A percentile compares a stretch with the other conserved stretches of the same genome.
phyloP scores from a whole-genome alignment of 2,797 vertebrate genomes.

The Diceros bicornis region DNA sequence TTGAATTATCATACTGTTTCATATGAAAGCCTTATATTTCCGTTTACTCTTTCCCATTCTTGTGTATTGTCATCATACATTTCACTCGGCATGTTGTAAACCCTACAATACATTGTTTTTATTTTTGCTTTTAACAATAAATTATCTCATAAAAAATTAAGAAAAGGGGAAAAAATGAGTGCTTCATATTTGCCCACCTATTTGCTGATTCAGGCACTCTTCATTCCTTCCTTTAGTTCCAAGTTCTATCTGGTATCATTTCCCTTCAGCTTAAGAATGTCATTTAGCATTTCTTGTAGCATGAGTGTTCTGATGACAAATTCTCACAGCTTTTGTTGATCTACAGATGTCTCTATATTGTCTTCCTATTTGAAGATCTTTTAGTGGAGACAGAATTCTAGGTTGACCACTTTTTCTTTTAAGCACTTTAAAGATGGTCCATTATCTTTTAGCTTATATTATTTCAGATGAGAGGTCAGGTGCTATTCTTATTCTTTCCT shows the following conservation, averaged over 20 bases:
- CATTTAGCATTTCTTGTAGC: background rate
- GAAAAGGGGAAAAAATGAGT: background rate
- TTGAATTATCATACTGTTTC: background rate
- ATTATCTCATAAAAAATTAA: background rate
- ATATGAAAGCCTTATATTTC: conserved; percentile 18
- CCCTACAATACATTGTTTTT: background rate
- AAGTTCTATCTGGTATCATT: background rate
- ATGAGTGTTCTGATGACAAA: background rate
- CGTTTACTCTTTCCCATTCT: conserved; percentile 8
- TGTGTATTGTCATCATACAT: background rate
- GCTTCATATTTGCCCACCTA: background rate
- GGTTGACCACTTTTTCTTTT: background rate
- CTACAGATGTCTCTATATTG: background rate
- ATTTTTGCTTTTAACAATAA: conserved; percentile 52
- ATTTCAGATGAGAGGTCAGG: conserved; percentile 29
- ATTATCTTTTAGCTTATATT: conserved; percentile 2
- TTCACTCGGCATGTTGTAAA: conserved; percentile 8
- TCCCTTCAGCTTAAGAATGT: background rate
- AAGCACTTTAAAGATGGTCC: background rate
- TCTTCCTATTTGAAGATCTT: background rate
- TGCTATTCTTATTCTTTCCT: background rate
- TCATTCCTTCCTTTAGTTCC: conserved; percentile 1
- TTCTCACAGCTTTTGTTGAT: conserved; percentile 1
- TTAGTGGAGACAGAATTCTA: background rate
- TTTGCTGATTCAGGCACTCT: conserved; percentile 4